Evolutionary conservation across 2,888 invertebrate genomes (phyloP).

Genomic region (Dermolepida albohirtum): DNA sequence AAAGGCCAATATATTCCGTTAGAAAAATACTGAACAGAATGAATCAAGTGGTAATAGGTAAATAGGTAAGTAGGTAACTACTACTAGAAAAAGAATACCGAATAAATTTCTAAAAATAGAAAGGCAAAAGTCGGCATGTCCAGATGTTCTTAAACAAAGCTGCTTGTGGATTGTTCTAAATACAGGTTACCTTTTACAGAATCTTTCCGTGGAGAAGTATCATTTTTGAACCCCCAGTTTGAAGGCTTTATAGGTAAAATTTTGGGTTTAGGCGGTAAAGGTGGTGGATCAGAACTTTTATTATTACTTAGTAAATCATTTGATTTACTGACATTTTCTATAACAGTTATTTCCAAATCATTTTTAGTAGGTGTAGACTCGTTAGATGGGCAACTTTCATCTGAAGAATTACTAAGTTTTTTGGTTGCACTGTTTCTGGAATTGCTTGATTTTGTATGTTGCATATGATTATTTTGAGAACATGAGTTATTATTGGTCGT

Average conservation of each 20-base stretch:
- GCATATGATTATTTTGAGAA: slow-evolving; percentile 37
- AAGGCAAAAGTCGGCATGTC: no score
- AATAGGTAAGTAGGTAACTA: no score
- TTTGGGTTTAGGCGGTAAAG: slow-evolving; percentile 81
- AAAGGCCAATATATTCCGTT: no score
- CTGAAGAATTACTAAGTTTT: slow-evolving; percentile 39
- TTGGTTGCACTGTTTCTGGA: slow-evolving; percentile 50
- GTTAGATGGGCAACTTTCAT: slow-evolving; percentile 40
- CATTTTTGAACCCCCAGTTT: slow-evolving; percentile 67
- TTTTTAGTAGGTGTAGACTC: slow-evolving; percentile 54
- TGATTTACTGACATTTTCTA: slow-evolving; percentile 51
- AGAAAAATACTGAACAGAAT: no score
- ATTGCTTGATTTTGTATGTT: slow-evolving; percentile 48
- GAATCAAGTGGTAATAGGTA: no score
- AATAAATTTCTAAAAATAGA: no score
- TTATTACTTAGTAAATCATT: slow-evolving; percentile 18
- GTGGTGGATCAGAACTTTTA: slow-evolving; percentile 69
- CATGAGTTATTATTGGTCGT: slow-evolving; percentile 13
- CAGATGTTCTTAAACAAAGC: slow-evolving; percentile 68
- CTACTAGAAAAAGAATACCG: no score
- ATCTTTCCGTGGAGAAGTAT: slow-evolving; percentile 40
- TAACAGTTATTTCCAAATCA: slow-evolving; percentile 48
- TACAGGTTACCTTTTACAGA: slow-evolving; percentile 61
- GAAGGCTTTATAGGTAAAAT: slow-evolving; percentile 74
- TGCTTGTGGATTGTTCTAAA: slow-evolving; percentile 74